Evolutionary conservation across 2,113 vertebrate species (phyloP), one percentile per base, ranked within the genome.

Genomic region (Semicossyphus pulcher): DNA sequence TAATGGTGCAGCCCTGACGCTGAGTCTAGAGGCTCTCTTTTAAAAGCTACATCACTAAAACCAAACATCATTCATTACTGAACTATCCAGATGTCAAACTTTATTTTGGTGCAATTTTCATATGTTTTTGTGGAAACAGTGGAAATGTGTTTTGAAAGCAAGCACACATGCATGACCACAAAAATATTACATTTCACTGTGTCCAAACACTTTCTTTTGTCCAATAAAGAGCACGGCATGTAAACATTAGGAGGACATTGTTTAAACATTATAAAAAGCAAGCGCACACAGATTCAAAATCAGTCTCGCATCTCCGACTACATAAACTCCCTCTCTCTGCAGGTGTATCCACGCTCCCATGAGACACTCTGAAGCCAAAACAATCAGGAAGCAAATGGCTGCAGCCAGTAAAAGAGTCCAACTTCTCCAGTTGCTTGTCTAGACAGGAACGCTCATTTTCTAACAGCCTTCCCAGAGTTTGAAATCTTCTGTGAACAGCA

Each of bases 321-420:
- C 49, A 28, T 28, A 28, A 31, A 34, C 29, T 18, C n/a, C n/a
- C 14, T 20, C n/a, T 16, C 2, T 7, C 15, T 34, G 52, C 29
- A 88, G 73, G 85, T 81, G 74, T 68, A 68, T 58, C 53, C 37
- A 47, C 53, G 11, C 28, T 39, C 69, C 73, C 68, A 42, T 23
- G 69, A 66, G 77, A 71, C 34, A 56, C 14, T 54, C 45, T 31
- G 8, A 36, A 69, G 72, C 57, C 57, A 76, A 76, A 84, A 66
- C 42, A 74, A 84, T 71, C 71, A 85, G 80, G 61, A 76, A 85
- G 68, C 66, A 92, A 88, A 88, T 76, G 86, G 69, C 45, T 71
- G 6, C 12, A 73, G 53, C 52, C 72, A 79, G 70, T 78, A 84
- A 90, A 91, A 72, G 10, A 25, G 18, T 70, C 65, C 29, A 51